Evolutionary conservation across 2,797 vertebrate species (phyloP).

Genomic region (Lithobates pipiens): DNA sequence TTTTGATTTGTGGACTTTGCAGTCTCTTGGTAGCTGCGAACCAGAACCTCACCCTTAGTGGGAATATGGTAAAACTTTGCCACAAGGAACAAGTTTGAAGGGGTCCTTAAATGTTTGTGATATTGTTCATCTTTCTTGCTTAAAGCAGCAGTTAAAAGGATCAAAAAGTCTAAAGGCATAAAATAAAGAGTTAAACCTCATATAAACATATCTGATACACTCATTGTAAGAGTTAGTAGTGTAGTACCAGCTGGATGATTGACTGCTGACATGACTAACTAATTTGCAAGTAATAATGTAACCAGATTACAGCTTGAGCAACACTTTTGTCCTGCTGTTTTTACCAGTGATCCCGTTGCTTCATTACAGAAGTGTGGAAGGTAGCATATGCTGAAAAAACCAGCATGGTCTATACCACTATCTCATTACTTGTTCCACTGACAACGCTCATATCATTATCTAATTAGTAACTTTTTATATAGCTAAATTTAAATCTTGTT

Average conservation of each 20-base stretch:
- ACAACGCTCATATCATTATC: slow-evolving; percentile 18
- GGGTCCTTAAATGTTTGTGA: neutral
- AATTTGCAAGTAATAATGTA: slow-evolving; percentile 28
- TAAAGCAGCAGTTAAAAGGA: neutral
- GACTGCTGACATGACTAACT: slow-evolving; percentile 37
- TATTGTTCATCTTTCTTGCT: neutral
- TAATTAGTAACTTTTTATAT: slow-evolving; percentile 17
- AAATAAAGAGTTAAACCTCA: neutral
- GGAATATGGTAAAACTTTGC: neutral
- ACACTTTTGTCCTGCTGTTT: slow-evolving; percentile 39
- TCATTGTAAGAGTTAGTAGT: neutral
- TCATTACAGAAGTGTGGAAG: slow-evolving; percentile 35
- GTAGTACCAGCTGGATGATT: neutral
- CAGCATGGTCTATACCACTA: slow-evolving; percentile 9
- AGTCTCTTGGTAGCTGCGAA: too few relatives aligned
- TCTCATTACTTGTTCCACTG: slow-evolving; percentile 21
- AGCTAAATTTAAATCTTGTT: slow-evolving; percentile 25
- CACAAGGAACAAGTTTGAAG: too few relatives aligned
- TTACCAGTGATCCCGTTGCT: slow-evolving; percentile 32
- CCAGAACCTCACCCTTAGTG: neutral
- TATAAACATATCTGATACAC: neutral
- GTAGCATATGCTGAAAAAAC: slow-evolving; percentile 14
- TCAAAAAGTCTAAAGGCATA: neutral
- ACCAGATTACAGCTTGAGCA: slow-evolving; percentile 29
- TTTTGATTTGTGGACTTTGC: too few relatives aligned